Evolutionary conservation across 2,888 invertebrate species (phyloP), one percentile per base, ranked within the genome.

Genomic region (Polyommatus icarus): DNA sequence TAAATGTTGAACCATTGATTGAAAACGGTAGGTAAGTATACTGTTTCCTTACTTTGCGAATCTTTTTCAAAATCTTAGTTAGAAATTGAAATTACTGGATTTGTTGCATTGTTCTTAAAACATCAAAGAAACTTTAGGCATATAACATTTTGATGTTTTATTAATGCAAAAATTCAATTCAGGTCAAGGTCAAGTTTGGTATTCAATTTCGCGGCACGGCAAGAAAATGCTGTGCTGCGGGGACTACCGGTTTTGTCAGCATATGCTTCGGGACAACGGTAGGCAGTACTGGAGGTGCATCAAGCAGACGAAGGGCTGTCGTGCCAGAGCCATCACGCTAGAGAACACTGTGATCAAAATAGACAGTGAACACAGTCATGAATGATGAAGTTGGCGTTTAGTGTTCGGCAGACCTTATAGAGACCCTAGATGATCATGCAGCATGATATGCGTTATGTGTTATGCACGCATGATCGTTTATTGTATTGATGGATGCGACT

Each of bases 161-260:
- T 24, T 75, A 54, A 24, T 24, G 15, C 0, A 18, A 46, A 18
- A 75, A 15, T 29, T 54, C 2, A 18, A 50, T 75, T 7, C 54
- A 75, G 75, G 75, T 50, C 12, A n/a, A 1, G 18, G 75, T 73
- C 10, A 20, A 6, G 46, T 61, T 67, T 67, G 79, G 77, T 78
- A 77, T 57, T 77, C 78, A 50, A 24, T 78, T 40, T 79, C 81
- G 4, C 81, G 73, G 73, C 80, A 78, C 20, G 84, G 84, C 0
- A 82, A 81, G 18, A 83, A 83, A 1, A 81, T 83, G 76, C 72
- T 84, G n/a, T 76, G 82, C 32, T 79, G 82, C 18, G 83, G 83
- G 2, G 46, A 76, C 20, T 80, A 83, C 73, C 75, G 75, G 24
- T 75, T 75, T 54, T 75, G 75, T 18, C 75, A 54, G 67, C 67